Conservation (phyloP, 1,140 invertebrate genomes). For the Drosophila bipectinata region DNA sequence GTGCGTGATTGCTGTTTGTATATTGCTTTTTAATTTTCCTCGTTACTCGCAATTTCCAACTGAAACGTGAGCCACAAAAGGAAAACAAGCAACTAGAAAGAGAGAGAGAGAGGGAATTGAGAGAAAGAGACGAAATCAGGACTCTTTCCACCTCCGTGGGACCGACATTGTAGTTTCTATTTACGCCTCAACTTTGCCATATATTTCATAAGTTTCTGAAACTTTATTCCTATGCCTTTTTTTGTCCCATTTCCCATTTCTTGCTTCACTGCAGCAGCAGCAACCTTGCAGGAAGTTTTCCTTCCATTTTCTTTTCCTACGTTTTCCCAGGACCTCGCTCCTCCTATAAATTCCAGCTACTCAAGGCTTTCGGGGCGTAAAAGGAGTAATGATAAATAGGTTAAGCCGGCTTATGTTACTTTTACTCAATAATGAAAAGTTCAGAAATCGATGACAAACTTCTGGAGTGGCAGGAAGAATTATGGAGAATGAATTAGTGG, state of each 20-base stretch:
- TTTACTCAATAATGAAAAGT: slow-evolving; percentile 42
- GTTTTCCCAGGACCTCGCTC: neutral
- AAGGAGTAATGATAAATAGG: slow-evolving; percentile 43
- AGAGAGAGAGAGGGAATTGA: neutral
- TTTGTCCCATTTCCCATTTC: slow-evolving; percentile 10
- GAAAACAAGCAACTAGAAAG: neutral
- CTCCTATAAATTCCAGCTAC: slow-evolving; percentile 35
- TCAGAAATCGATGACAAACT: slow-evolving; percentile 42
- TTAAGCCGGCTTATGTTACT: slow-evolving; percentile 36
- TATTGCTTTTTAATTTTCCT: slow-evolving; percentile 81
- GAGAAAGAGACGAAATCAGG: neutral
- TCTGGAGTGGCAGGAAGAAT: neutral
- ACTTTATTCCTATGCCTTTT: slow-evolving; percentile 30
- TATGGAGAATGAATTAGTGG: slow-evolving; percentile 7
- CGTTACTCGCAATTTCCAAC: slow-evolving; percentile 69
- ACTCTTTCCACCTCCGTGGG: neutral
- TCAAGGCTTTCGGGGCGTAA: slow-evolving; percentile 27
- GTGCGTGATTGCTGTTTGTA: slow-evolving; percentile 78
- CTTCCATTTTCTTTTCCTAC: neutral
- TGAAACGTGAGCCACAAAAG: slow-evolving; percentile 55
- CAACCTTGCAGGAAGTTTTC: slow-evolving; percentile 44
- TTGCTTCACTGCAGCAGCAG: slow-evolving; percentile 5
- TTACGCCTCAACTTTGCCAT: slow-evolving; percentile 54
- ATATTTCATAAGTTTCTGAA: slow-evolving; percentile 67
- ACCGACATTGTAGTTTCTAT: slow-evolving; percentile 62